Percentiles rank a stretch among this genome's conserved stretches.
These are phyloP conservation scores for Falco naumanni DNA, from an alignment of 2,797 vertebrate genomes.

Conservation along the genomic window DNA sequence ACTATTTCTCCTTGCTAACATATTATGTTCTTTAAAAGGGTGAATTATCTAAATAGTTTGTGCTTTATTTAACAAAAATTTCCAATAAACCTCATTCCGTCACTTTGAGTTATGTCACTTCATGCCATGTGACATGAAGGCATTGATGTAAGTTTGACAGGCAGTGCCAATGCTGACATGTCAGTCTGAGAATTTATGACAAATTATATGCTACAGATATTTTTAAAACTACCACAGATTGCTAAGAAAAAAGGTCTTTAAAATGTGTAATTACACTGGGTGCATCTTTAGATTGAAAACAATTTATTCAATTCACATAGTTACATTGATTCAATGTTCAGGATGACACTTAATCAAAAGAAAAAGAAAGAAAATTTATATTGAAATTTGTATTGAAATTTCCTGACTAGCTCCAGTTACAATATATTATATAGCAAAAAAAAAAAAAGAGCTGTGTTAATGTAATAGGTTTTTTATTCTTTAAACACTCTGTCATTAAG, in stretches of 20 bases:
- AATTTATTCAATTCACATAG: neutral
- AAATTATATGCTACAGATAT: constrained; percentile 3
- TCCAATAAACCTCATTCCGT: constrained; percentile 18
- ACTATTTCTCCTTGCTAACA: neutral
- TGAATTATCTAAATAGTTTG: constrained; percentile 17
- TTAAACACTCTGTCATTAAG: neutral
- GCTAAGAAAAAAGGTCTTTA: neutral
- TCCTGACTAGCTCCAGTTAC: neutral
- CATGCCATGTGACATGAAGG: neutral
- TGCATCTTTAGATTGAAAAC: constrained; percentile 16
- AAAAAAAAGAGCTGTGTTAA: neutral
- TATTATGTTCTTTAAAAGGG: neutral
- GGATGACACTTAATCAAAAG: neutral
- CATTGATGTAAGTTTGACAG: constrained; percentile 39
- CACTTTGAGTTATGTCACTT: constrained; percentile 41
- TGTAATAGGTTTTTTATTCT: neutral
- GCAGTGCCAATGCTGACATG: neutral
- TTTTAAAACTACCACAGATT: constrained; percentile 5
- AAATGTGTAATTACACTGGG: neutral
- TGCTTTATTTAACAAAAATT: constrained; percentile 38
- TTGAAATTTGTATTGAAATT: neutral
- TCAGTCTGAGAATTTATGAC: constrained; percentile 26
- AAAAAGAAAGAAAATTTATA: neutral
- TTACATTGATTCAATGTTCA: neutral
- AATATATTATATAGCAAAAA: neutral